A percentile compares a stretch with the other conserved stretches of the same genome.
These are phyloP conservation scores for Parnassius orleans DNA, from an alignment of 2,888 invertebrate species.

Conservation along the genomic window DNA sequence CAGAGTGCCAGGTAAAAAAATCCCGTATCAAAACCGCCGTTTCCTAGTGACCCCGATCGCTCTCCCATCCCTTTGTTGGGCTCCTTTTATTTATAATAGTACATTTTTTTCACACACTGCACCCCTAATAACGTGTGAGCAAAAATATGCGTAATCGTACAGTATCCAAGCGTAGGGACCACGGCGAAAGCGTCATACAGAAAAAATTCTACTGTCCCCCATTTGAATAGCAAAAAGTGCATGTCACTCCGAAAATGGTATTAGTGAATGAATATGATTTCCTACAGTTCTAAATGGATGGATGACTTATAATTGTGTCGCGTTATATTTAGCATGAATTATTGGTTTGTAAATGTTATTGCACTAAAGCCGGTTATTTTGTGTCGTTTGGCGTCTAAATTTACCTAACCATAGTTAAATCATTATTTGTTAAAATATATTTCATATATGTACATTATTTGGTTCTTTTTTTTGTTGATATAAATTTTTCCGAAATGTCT, in stretches of 20 bases:
- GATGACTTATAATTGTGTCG: conserved; percentile 78
- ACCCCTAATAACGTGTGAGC: conserved; percentile 78
- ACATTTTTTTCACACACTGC: conserved; percentile 78
- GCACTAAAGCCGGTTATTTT: conserved; percentile 10
- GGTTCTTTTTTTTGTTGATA: too few relatives aligned
- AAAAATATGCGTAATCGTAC: conserved; percentile 77
- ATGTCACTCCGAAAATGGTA: conserved; percentile 77
- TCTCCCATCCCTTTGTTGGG: conserved; percentile 77
- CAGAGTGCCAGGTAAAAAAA: conserved; percentile 75
- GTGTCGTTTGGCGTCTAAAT: too few relatives aligned
- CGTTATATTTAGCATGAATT: conserved; percentile 79
- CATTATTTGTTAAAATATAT: too few relatives aligned
- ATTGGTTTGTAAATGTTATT: conserved; percentile 75
- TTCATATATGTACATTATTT: too few relatives aligned
- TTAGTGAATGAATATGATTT: conserved; percentile 78
- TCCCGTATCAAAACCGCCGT: conserved; percentile 79
- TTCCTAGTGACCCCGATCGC: conserved; percentile 81
- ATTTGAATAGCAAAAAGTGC: conserved; percentile 81
- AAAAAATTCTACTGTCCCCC: conserved; percentile 76
- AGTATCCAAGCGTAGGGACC: conserved; percentile 43
- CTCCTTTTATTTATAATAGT: conserved; percentile 79
- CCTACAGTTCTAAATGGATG: conserved; percentile 71
- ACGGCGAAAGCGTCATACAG: conserved; percentile 53
- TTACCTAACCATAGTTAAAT: too few relatives aligned
- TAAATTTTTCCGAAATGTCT: too few relatives aligned